These are phyloP conservation scores for Pachydiplax longipennis DNA, from an alignment of 2,888 invertebrate genomes.

Conservation along the genomic window DNA sequence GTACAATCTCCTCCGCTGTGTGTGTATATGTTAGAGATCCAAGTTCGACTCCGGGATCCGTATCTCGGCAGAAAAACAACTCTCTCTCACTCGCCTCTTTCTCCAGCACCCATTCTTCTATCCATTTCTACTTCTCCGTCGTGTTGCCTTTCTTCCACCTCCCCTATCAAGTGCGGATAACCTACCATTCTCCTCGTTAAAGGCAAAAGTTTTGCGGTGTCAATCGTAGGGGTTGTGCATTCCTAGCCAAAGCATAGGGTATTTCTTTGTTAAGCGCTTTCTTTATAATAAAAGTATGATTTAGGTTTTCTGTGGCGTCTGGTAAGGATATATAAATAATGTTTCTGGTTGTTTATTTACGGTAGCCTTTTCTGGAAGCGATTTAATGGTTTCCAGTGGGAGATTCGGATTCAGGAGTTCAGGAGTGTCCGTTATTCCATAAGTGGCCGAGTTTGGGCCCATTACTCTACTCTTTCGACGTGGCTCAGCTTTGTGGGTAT, in stretches of 20 bases:
- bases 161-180: background rate
- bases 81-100: background rate
- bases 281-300: background rate
- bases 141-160: background rate
- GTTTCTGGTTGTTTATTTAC: too few relatives aligned
- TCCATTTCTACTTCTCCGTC: background rate
- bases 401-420: too few relatives aligned
- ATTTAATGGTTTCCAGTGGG: too few relatives aligned
- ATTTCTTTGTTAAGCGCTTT: background rate
- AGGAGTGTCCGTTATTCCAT: too few relatives aligned
- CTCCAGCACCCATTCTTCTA: background rate
- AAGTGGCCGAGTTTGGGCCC: too few relatives aligned
- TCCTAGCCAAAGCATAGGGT: too few relatives aligned
- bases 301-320: background rate
- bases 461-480: too few relatives aligned
- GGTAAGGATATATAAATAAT: too few relatives aligned
- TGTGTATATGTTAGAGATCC: background rate
- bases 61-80: background rate
- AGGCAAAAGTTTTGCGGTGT: background rate
- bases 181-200: background rate
- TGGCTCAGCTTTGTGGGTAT: too few relatives aligned
- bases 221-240: background rate
- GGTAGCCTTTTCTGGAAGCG: too few relatives aligned
- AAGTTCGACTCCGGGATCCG: background rate
- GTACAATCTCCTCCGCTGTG: background rate